These are phyloP conservation scores for Fregata magnificens DNA, from an alignment of 2,113 vertebrate species.

Conservation along the genomic window DNA sequence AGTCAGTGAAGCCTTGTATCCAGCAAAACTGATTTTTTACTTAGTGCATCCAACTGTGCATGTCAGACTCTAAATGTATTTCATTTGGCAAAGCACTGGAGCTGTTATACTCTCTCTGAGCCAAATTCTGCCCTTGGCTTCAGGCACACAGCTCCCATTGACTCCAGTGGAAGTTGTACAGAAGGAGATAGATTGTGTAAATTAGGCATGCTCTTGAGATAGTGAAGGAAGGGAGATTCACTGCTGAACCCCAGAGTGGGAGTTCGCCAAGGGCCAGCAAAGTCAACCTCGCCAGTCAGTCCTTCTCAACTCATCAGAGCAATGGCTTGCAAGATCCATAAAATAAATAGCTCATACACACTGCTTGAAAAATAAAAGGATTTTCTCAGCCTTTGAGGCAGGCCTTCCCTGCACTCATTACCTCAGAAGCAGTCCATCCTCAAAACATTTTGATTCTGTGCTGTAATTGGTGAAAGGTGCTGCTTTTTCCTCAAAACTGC, in stretches of 20 bases:
- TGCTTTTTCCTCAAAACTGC: neutral
- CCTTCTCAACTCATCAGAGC: neutral
- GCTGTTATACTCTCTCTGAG: constrained; percentile 23
- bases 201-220: constrained; percentile 22
- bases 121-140: constrained; percentile 59
- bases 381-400: neutral
- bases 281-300: neutral
- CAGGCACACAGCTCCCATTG: constrained; percentile 54
- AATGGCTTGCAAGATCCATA: neutral
- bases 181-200: constrained; percentile 46
- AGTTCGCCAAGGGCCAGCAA: constrained; percentile 8
- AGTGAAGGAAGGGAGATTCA: neutral
- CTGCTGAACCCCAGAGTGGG: neutral
- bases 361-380: neutral
- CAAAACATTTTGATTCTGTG: neutral
- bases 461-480: neutral
- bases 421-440: neutral
- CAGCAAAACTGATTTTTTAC: constrained; percentile 55
- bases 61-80: constrained; percentile 65
- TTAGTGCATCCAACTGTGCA: constrained; percentile 53
- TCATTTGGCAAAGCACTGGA: constrained; percentile 56
- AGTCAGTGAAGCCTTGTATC: neutral
- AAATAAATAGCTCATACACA: neutral
- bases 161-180: constrained; percentile 26
- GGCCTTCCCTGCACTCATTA: neutral